Percentiles rank a stretch among this genome's conserved stretches.
Evolutionary conservation across 2,113 vertebrate genomes (phyloP).

Genomic region (Solea solea): DNA sequence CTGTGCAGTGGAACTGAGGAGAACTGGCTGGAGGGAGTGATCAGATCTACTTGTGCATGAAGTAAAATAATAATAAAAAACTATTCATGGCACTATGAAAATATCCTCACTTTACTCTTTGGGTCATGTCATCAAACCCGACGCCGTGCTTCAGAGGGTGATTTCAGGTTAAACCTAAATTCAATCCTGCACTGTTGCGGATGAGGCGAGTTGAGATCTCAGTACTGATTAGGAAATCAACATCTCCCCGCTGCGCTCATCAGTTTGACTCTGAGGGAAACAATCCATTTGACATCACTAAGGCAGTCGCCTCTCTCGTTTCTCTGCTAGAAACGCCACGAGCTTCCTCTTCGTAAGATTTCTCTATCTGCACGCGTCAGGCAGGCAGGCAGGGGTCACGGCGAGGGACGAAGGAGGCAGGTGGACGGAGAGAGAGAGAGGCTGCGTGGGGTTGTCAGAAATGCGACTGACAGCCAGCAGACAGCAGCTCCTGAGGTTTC

Average conservation of each 20-base stretch:
- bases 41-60: no score
- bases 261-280: constrained; percentile 28
- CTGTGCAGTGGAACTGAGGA: no score
- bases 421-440: constrained; percentile 20
- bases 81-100: neutral
- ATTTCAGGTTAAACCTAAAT: constrained; percentile 1
- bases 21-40: no score
- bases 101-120: neutral
- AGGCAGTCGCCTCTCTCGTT: constrained; percentile 9
- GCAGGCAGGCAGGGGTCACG: neutral
- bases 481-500: constrained; percentile 72
- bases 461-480: constrained; percentile 67
- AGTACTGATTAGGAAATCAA: neutral
- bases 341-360: constrained; percentile 15
- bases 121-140: neutral
- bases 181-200: constrained; percentile 1
- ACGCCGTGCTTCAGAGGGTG: neutral
- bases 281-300: constrained; percentile 29
- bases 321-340: neutral
- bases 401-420: constrained; percentile 16
- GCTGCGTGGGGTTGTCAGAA: constrained; percentile 46
- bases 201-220: neutral
- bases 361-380: neutral
- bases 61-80: no score
- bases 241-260: constrained; percentile 9